Conservation (phyloP, 64 coral and sea anemone species). For the Actinia equina region DNA sequence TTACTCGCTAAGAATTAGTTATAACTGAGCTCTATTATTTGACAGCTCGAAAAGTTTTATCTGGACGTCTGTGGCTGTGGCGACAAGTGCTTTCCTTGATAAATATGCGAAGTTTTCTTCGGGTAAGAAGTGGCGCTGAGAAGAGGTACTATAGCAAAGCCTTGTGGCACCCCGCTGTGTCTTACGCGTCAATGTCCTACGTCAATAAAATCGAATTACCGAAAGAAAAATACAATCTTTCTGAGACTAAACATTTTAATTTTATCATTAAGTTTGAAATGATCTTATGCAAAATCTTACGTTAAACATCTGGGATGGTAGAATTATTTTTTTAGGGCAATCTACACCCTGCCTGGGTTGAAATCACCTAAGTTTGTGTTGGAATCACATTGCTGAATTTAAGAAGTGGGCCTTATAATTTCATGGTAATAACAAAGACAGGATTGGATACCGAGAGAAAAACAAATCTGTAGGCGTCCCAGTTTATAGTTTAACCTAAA, state of each 20-base stretch:
- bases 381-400: neutral
- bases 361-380: neutral
- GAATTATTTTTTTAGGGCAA: neutral
- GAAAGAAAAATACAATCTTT: neutral
- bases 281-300: slow-evolving; percentile 6
- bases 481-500: neutral
- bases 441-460: neutral
- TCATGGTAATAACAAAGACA: neutral
- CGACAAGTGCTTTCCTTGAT: neutral
- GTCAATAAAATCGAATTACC: slow-evolving; percentile 8
- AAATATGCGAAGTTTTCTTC: neutral
- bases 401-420: neutral
- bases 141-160: neutral
- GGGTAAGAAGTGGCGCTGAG: neutral
- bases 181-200: neutral
- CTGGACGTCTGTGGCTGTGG: neutral
- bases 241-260: neutral
- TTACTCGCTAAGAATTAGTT: neutral
- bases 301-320: neutral
- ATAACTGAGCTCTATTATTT: neutral
- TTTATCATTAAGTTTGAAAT: neutral
- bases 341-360: neutral
- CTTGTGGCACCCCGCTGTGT: neutral
- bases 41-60: neutral
- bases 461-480: neutral